Conservation (phyloP, 2,113 vertebrate species). For the Leucopsar rothschildi region DNA sequence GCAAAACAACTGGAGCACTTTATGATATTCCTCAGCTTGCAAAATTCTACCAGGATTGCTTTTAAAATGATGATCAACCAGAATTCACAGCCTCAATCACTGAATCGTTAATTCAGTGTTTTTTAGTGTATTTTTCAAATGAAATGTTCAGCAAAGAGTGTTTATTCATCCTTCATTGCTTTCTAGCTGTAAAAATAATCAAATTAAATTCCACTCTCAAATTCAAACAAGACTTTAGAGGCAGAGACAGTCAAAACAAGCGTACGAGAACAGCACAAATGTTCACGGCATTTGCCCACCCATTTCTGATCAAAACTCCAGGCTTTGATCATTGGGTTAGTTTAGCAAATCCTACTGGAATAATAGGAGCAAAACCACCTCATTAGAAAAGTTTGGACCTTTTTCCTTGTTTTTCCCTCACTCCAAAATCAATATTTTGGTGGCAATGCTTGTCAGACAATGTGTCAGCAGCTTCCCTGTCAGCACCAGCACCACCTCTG, state of each 20-base stretch:
- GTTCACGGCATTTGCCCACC: not conserved
- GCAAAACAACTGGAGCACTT: not conserved
- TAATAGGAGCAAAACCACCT: not conserved
- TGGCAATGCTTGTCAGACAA: not conserved
- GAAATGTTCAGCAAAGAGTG: conserved; percentile 26
- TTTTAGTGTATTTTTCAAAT: conserved; percentile 42
- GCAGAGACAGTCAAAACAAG: conserved; percentile 11
- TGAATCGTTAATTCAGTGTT: not conserved
- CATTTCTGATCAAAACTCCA: not conserved
- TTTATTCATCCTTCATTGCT: conserved; percentile 13
- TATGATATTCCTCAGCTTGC: not conserved
- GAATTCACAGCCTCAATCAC: conserved; percentile 9
- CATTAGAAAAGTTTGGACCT: not conserved
- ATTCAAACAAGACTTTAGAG: conserved; percentile 10
- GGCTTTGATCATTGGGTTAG: not conserved
- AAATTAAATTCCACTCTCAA: conserved; percentile 1
- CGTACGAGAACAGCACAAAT: not conserved
- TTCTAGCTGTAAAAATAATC: conserved; percentile 35
- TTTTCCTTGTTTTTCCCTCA: not conserved
- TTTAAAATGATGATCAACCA: not conserved
- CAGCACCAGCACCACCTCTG: not conserved
- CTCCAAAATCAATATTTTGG: not conserved
- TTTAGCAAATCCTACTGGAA: not conserved
- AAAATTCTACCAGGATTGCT: not conserved
- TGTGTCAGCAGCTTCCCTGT: not conserved